Conservation (phyloP, 2,113 vertebrate species). For the Bujurquina vittata region DNA sequence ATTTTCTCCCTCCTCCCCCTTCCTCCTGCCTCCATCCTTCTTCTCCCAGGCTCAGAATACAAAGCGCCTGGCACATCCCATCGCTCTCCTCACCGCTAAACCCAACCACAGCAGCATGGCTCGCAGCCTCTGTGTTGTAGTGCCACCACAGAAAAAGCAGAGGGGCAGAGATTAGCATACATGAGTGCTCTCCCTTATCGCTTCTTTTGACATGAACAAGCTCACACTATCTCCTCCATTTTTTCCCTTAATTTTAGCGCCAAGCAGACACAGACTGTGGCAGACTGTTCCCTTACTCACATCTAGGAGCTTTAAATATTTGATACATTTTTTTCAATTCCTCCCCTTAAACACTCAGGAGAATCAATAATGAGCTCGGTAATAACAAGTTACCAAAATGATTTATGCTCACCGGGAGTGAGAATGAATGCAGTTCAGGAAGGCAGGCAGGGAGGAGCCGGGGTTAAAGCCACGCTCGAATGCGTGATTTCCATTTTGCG, state of each 20-base stretch:
- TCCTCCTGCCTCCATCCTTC: slow-evolving; percentile 24
- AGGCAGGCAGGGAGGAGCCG: slow-evolving; percentile 37
- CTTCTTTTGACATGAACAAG: slow-evolving; percentile 52
- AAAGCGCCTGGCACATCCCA: slow-evolving; percentile 66
- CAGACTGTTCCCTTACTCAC: slow-evolving; percentile 13
- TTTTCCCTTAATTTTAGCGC: neutral
- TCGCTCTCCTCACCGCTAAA: slow-evolving; percentile 36
- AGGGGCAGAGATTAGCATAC: slow-evolving; percentile 61
- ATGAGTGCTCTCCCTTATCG: slow-evolving; percentile 59
- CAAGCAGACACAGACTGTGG: neutral
- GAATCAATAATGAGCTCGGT: slow-evolving; percentile 68
- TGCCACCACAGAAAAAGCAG: slow-evolving; percentile 36
- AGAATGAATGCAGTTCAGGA: slow-evolving; percentile 44
- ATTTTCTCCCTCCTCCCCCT: slow-evolving; percentile 7
- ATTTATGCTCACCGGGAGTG: slow-evolving; percentile 60
- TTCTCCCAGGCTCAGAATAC: slow-evolving; percentile 63
- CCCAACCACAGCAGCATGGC: slow-evolving; percentile 55
- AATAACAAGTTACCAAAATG: slow-evolving; percentile 63
- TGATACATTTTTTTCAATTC: slow-evolving; percentile 21
- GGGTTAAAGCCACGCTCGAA: slow-evolving; percentile 74
- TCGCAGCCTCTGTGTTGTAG: slow-evolving; percentile 22
- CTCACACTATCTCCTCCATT: slow-evolving; percentile 13
- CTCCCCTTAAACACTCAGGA: slow-evolving; percentile 52
- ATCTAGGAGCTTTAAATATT: slow-evolving; percentile 66
- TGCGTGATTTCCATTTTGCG: slow-evolving; percentile 70